Evolutionary conservation across 2,888 invertebrate species (phyloP).

Genomic region (Diaphora mendica): DNA sequence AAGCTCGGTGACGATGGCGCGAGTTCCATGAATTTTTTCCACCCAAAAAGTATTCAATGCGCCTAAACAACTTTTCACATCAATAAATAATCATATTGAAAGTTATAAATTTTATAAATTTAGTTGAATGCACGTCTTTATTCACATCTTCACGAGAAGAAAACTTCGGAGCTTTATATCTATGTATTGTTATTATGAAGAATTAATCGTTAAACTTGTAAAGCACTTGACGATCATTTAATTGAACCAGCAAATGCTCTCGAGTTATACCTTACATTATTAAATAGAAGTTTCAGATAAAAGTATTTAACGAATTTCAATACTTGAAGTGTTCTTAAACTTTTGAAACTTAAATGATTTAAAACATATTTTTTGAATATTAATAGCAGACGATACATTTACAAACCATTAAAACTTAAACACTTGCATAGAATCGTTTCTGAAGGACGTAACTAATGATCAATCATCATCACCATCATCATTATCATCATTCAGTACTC

Average conservation of each 20-base stretch:
- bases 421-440: not conserved
- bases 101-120: too few relatives aligned
- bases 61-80: too few relatives aligned
- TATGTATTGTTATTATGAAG: not conserved
- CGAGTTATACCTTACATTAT: not conserved
- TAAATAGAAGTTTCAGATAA: not conserved
- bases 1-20: too few relatives aligned
- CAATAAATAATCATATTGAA: too few relatives aligned
- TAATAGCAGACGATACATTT: not conserved
- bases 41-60: too few relatives aligned
- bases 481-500: too few relatives aligned
- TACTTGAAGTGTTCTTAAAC: not conserved
- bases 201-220: not conserved
- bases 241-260: not conserved
- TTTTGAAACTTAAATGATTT: not conserved
- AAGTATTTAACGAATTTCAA: not conserved
- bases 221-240: not conserved
- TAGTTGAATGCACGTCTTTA: too few relatives aligned
- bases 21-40: too few relatives aligned
- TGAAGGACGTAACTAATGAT: too few relatives aligned
- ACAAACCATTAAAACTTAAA: not conserved
- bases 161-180: too few relatives aligned
- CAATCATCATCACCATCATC: too few relatives aligned
- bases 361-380: not conserved
- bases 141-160: too few relatives aligned